These are phyloP conservation scores for Trachelus troglodyta DNA, from an alignment of 2,888 invertebrate species.

Conservation along the genomic window DNA sequence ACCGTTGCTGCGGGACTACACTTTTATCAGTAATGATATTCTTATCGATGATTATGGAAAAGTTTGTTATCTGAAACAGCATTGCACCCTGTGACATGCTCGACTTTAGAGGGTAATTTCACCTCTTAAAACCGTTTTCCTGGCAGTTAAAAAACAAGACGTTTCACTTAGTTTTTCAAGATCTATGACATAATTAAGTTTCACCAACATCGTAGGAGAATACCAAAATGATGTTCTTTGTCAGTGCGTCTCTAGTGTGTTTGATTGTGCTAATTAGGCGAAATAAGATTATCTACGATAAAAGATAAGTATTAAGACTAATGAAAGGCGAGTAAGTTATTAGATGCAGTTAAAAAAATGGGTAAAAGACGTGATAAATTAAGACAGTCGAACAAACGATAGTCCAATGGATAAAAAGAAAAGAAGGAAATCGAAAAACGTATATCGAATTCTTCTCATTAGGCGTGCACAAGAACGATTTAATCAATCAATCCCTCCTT, in stretches of 20 bases:
- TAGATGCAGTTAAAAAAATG: background rate
- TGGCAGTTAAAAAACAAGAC: too few species aligned
- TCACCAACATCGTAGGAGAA: too few species aligned
- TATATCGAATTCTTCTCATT: background rate
- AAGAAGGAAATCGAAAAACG: background rate
- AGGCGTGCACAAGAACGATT: background rate
- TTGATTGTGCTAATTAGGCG: background rate
- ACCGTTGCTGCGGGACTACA: too few species aligned
- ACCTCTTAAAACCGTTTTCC: too few species aligned
- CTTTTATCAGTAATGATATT: too few species aligned
- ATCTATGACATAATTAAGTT: too few species aligned
- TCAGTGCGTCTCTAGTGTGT: background rate
- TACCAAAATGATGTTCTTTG: too few species aligned
- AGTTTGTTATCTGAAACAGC: too few species aligned
- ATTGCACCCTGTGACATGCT: too few species aligned
- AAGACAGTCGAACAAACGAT: background rate
- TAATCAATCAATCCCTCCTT: slow-evolving; percentile 31
- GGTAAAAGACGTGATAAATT: background rate
- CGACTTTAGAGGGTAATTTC: too few species aligned
- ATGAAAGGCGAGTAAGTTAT: background rate
- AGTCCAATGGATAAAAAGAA: background rate
- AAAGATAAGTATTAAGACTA: background rate
- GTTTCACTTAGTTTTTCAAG: too few species aligned
- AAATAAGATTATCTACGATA: background rate
- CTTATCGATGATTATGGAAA: too few species aligned